Evolutionary conservation across 2,113 vertebrate species (phyloP).

Genomic region (Nothobranchius furzeri): DNA sequence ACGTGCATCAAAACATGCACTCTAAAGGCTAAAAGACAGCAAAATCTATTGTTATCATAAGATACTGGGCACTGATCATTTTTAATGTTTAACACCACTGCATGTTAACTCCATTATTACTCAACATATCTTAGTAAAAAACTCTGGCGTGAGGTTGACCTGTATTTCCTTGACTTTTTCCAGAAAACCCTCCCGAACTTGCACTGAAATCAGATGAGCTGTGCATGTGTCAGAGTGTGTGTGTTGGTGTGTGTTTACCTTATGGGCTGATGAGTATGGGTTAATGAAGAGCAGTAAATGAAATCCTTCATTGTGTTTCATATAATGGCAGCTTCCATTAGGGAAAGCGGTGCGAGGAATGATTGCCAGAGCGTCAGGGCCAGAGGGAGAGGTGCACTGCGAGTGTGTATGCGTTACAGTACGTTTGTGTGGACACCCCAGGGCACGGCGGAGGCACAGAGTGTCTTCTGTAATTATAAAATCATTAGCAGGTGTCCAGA

Average conservation of each 20-base stretch:
- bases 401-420: constrained; percentile 31
- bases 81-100: too few relatives aligned
- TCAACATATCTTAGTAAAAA: too few relatives aligned
- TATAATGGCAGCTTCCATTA: constrained; percentile 99
- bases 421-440: constrained; percentile 52
- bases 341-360: constrained; percentile 68
- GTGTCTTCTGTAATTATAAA: constrained; percentile 81
- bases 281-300: constrained; percentile 96
- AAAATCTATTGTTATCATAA: too few relatives aligned
- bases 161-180: too few relatives aligned
- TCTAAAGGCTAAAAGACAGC: too few relatives aligned
- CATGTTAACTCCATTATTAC: too few relatives aligned
- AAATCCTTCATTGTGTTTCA: constrained; percentile 99
- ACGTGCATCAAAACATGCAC: too few relatives aligned
- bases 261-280: constrained; percentile 50
- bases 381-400: constrained; percentile 41
- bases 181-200: too few relatives aligned
- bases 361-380: constrained; percentile 79
- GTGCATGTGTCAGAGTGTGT: constrained; percentile 16
- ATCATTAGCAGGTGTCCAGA: constrained; percentile 84
- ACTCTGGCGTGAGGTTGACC: too few relatives aligned
- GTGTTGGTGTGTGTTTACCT: constrained; percentile 26
- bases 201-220: constrained; percentile 60
- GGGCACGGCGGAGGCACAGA: constrained; percentile 55
- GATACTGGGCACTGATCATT: too few relatives aligned